phyloP scores from a whole-genome alignment of 2,797 vertebrate genomes.

The Natrix natrix region DNA sequence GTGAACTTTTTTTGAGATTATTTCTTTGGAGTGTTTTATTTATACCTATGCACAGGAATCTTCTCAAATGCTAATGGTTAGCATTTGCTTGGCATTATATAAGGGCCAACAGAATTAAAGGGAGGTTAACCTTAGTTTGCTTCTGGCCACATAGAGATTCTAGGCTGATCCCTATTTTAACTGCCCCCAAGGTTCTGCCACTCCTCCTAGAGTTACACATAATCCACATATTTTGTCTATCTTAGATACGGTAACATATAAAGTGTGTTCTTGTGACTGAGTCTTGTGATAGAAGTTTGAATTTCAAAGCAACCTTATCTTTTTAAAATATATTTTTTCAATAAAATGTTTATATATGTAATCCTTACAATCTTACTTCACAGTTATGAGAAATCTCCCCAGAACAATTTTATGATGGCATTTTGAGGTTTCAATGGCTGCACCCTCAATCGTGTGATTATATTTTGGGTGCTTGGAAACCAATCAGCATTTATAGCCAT shows the following conservation, averaged over 20 bases:
- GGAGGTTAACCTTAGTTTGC: background rate
- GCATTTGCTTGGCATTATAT: background rate
- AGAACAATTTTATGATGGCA: background rate
- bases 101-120: background rate
- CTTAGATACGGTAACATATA: no score
- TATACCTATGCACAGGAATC: background rate
- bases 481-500: background rate
- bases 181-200: background rate
- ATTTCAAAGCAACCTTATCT: background rate
- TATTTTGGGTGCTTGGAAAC: background rate
- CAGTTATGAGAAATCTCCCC: background rate
- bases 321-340: background rate
- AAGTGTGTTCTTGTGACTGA: background rate
- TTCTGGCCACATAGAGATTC: background rate
- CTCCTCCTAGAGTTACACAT: background rate
- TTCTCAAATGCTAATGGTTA: background rate
- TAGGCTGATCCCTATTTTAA: background rate
- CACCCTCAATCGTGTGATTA: background rate
- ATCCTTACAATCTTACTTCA: background rate
- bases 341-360: background rate
- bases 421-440: background rate
- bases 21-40: background rate
- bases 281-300: background rate
- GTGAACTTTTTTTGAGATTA: background rate
- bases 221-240: background rate